Conservation (phyloP, 2,888 invertebrate species). For the Aspidiotus destructor region DNA sequence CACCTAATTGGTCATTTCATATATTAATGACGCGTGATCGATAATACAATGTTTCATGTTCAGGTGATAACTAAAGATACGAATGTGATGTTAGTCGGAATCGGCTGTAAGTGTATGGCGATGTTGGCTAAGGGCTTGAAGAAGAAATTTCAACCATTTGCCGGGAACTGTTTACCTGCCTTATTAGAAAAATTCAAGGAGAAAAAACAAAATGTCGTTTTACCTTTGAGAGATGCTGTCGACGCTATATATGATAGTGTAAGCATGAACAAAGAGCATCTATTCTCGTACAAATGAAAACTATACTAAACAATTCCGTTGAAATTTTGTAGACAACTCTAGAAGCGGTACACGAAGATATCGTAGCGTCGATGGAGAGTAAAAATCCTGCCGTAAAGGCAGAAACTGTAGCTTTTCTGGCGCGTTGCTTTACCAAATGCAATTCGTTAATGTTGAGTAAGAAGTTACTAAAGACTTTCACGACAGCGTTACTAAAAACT, state of each 20-base stretch:
- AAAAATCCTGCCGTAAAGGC: conserved; percentile 86
- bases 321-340: conserved; percentile 56
- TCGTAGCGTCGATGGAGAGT: conserved; percentile 73
- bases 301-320: neutral
- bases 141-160: conserved; percentile 76
- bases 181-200: conserved; percentile 95
- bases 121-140: conserved; percentile 76
- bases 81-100: conserved; percentile 84
- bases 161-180: conserved; percentile 61
- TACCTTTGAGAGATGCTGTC: conserved; percentile 74
- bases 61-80: conserved; percentile 86
- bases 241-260: conserved; percentile 78
- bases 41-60: conserved; percentile 1
- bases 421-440: conserved; percentile 70
- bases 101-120: conserved; percentile 73
- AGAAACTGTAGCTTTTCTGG: conserved; percentile 74
- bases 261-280: conserved; percentile 42
- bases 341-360: conserved; percentile 76
- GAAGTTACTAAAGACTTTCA: conserved; percentile 76
- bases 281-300: neutral
- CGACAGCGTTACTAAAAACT: conserved; percentile 65
- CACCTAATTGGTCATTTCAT: neutral
- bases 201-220: conserved; percentile 84
- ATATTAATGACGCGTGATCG: neutral
- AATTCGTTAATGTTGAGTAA: conserved; percentile 75